These are phyloP conservation scores for Pterocles orientalis DNA, from an alignment of 2,113 vertebrate species.

Conservation along the genomic window DNA sequence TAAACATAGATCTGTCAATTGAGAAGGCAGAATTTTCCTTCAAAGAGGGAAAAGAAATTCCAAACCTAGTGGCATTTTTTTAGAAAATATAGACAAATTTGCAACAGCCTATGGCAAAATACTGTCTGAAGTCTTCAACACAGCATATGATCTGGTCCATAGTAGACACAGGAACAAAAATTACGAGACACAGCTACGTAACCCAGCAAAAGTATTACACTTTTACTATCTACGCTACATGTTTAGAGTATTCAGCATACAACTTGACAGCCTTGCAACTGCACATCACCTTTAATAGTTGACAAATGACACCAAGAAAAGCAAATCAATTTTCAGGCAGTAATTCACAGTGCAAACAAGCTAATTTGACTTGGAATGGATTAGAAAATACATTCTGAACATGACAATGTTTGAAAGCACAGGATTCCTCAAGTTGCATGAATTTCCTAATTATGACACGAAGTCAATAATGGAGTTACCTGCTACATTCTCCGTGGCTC, in stretches of 20 bases:
- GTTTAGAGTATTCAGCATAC: neutral
- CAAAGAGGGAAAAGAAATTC: neutral
- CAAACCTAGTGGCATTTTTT: neutral
- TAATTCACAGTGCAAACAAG: neutral
- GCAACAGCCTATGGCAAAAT: neutral
- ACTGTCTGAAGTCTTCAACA: neutral
- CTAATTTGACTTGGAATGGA: neutral
- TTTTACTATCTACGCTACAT: neutral
- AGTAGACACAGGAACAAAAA: neutral
- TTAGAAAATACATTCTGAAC: constrained; percentile 7
- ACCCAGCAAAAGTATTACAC: neutral
- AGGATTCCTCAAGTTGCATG: neutral
- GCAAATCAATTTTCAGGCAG: neutral
- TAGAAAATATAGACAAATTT: neutral
- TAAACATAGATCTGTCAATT: neutral
- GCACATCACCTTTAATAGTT: constrained; percentile 28
- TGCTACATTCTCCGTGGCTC: neutral
- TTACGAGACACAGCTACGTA: neutral
- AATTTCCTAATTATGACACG: neutral
- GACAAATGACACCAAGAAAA: constrained; percentile 6
- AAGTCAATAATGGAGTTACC: neutral
- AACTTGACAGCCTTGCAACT: constrained; percentile 4
- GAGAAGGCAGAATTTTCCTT: neutral
- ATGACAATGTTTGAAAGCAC: neutral
- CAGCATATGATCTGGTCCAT: neutral